These are phyloP conservation scores for Macquaria australasica DNA, from an alignment of 2,113 vertebrate genomes.

Conservation along the genomic window DNA sequence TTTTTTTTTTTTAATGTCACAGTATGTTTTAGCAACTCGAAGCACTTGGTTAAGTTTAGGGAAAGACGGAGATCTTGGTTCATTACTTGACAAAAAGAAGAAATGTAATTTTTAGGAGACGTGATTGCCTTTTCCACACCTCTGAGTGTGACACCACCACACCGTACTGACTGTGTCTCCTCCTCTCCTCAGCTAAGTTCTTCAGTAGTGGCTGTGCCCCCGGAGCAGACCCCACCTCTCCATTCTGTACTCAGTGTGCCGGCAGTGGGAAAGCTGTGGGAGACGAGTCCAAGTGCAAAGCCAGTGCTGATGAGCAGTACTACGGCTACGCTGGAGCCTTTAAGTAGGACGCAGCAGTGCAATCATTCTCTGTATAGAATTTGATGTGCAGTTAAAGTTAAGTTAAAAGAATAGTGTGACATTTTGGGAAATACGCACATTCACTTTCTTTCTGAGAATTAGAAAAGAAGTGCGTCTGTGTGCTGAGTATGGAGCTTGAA, in stretches of 20 bases:
- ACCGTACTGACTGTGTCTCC: not conserved
- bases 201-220: constrained; percentile 91
- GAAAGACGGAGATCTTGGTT: too few species aligned
- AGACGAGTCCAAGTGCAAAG: constrained; percentile 79
- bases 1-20: not conserved
- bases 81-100: too few species aligned
- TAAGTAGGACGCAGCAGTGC: constrained; percentile 76
- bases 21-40: not conserved
- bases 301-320: constrained; percentile 86
- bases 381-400: not conserved
- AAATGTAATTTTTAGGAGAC: not conserved
- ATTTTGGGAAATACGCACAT: not conserved
- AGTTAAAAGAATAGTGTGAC: not conserved
- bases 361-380: not conserved
- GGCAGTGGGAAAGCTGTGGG: constrained; percentile 68
- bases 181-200: constrained; percentile 73
- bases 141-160: not conserved
- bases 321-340: constrained; percentile 90
- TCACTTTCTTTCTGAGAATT: not conserved
- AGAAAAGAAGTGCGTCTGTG: not conserved
- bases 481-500: not conserved
- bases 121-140: not conserved
- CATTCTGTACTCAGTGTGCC: constrained; percentile 87
- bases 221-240: constrained; percentile 81
- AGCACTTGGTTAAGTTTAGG: not conserved